A percentile compares a stretch with the other conserved stretches of the same genome.
These are phyloP conservation scores for Cirrhinus molitorella DNA, from an alignment of 2,797 vertebrate genomes.

Conservation along the genomic window DNA sequence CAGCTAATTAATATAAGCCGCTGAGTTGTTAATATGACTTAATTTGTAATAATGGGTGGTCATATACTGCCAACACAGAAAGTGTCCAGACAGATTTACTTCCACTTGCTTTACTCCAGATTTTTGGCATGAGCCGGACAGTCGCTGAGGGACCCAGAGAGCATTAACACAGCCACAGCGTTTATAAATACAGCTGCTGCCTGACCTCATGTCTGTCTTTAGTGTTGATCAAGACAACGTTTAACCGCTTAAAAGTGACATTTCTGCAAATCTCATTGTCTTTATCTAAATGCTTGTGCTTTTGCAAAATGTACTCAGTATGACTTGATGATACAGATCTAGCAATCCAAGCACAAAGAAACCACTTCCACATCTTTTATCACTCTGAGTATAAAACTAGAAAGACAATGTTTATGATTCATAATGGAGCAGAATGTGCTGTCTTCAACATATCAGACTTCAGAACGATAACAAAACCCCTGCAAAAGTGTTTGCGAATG, in stretches of 20 bases:
- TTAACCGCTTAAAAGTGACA: background rate
- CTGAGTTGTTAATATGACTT: background rate
- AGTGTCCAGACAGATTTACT: constrained; percentile 3
- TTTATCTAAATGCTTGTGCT: background rate
- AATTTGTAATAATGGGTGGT: constrained; percentile 2
- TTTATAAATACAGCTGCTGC: constrained; percentile 36
- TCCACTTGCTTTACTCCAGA: constrained; percentile 28
- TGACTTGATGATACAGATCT: background rate
- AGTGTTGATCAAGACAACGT: background rate
- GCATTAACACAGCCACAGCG: constrained; percentile 9
- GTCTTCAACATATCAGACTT: constrained; percentile 8
- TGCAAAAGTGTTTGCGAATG: constrained; percentile 26
- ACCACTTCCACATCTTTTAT: background rate
- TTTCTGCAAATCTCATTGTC: background rate
- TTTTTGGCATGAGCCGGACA: constrained; percentile 12
- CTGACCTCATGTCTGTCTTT: constrained; percentile 22
- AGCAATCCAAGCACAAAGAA: background rate
- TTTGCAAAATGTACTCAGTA: background rate
- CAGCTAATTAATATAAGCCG: background rate
- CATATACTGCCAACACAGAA: background rate
- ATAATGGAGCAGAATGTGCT: constrained; percentile 3
- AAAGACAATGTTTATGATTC: background rate
- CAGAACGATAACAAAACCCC: background rate
- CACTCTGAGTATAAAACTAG: background rate
- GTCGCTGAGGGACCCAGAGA: constrained; percentile 11